phyloP scores from a whole-genome alignment of 1,140 invertebrate species.

The Coenobita brevimanus region DNA sequence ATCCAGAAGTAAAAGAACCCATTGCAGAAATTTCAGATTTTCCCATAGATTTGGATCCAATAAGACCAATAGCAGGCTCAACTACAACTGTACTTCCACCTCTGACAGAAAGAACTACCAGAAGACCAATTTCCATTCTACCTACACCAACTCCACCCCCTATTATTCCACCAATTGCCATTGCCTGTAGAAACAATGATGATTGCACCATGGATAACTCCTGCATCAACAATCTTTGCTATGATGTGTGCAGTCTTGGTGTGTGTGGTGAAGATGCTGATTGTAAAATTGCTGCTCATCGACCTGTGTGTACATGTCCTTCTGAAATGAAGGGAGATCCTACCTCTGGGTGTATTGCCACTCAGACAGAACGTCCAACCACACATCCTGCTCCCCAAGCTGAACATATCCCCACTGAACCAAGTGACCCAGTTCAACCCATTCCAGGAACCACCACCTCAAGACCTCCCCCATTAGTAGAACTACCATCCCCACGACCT shows the following conservation, averaged over 20 bases:
- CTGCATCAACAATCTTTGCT: constrained; percentile 47
- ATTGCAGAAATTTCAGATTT: constrained; percentile 4
- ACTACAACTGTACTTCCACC: constrained; percentile 30
- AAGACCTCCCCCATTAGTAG: background rate
- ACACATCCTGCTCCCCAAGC: constrained; percentile 72
- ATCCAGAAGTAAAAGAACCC: constrained; percentile 1
- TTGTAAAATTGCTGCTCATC: constrained; percentile 67
- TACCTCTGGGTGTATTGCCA: constrained; percentile 3
- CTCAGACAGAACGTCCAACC: constrained; percentile 33
- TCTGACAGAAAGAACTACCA: background rate
- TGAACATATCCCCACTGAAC: background rate
- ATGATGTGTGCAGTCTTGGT: constrained; percentile 47
- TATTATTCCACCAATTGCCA: constrained; percentile 73
- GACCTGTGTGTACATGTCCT: constrained; percentile 79
- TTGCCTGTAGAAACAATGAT: constrained; percentile 76
- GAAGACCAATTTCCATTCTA: background rate
- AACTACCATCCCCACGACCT: constrained; percentile 2
- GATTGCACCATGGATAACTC: constrained; percentile 78
- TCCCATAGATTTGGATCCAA: constrained; percentile 13
- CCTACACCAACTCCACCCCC: background rate
- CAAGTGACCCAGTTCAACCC: constrained; percentile 22
- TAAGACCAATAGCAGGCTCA: constrained; percentile 18
- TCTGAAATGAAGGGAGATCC: constrained; percentile 61
- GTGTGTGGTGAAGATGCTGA: constrained; percentile 41
- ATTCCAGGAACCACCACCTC: background rate